Base-by-base conservation (phyloP, 1,140 invertebrate species). In the Pentalonia nigronervosa region DNA sequence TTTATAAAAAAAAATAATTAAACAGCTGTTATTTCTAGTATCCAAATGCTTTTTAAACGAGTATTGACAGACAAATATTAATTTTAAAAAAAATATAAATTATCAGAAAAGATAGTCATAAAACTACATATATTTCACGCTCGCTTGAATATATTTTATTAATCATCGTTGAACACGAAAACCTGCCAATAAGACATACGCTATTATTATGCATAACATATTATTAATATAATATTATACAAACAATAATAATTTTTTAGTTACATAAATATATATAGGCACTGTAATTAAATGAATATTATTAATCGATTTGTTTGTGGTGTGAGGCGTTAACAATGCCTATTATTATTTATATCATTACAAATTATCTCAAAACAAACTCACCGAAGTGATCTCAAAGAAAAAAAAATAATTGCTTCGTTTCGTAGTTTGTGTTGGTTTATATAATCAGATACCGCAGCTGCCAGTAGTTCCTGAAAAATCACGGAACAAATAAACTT, bases 141-240 rank as follows among this genome's bases (percentile, higher is more conserved):
- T 84, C 36, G 9, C 2, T 41, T 41, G 9, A 41, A 25, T 36
- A 84, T 9, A 34, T 34, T 21, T 21, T 48, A 50, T 48, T 88
- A 87, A 88, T n/a, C 7, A 21, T 17, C n/a, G 86, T 50, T 50
- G 17, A 88, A 88, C 86, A 88, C 30, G n/a, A 88, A 88, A 50
- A 0, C 30, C n/a, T 1, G 7, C 1, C 30, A 86, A 34, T 41
- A 50, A 88, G 47, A 50, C n/a, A 50, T n/a, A 34, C 47, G 30
- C 30, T 30, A 50, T 50, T 50, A 25, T 88, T 88, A 2, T 11
- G 25, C 7, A 83, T 30, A 45, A 45, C 23, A 21, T 83, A 84
- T 0, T 30, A 14, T 30, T 84, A 11, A 84, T 84, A 41, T 84
- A 45, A 20, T 20, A 2, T 25, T 53, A 21, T 53, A 53, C 50